Evolutionary conservation across 2,888 invertebrate species (phyloP), one percentile per base, ranked within the genome.

Genomic region (Melieria crassipennis): DNA sequence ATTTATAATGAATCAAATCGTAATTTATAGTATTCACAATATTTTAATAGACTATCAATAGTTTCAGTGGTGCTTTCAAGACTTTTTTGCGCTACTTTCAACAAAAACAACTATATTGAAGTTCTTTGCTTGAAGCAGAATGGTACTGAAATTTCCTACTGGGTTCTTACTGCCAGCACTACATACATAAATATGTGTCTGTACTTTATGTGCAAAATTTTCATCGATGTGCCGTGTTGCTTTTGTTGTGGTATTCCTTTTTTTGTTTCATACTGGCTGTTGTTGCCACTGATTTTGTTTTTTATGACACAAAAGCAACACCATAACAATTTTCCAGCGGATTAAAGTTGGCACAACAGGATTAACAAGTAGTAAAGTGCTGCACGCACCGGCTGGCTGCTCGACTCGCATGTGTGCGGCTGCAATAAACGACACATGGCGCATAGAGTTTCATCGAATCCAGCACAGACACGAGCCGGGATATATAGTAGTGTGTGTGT

Each of bases 271-370:
- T 52, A 43, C 50, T 64, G 56, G 56, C 10, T 5, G 48, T 58
- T 42, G 16, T 13, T n/a, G 30, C n/a, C 13, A 46, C 30, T 3
- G 57, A 4, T 48, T 60, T 10, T 45, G n/a, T 10, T 60, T 1
- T 11, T 52, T 45, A 6, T 67, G 58, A 43, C 11, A 65, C 50
- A 30, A 62, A 57, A 68, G 52, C 63, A 68, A 73, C 76, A 71
- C 72, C 76, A 74, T 73, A 75, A 72, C 78, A 77, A 78, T 77
- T 78, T 78, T 77, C 76, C 72, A 75, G 70, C 72, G 78, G 75
- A 77, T 78, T 78, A 78, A 77, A 78, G 74, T 78, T 76, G 75
- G 73, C 77, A 75, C 74, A 76, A 74, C 75, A 76, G 73, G 75
- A 75, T 76, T 76, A 76, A 77, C 75, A 73, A 75, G 71, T 71